A percentile compares a stretch with the other conserved stretches of the same genome.
phyloP scores from a whole-genome alignment of 2,113 vertebrate species.

The Acinonyx jubatus region DNA sequence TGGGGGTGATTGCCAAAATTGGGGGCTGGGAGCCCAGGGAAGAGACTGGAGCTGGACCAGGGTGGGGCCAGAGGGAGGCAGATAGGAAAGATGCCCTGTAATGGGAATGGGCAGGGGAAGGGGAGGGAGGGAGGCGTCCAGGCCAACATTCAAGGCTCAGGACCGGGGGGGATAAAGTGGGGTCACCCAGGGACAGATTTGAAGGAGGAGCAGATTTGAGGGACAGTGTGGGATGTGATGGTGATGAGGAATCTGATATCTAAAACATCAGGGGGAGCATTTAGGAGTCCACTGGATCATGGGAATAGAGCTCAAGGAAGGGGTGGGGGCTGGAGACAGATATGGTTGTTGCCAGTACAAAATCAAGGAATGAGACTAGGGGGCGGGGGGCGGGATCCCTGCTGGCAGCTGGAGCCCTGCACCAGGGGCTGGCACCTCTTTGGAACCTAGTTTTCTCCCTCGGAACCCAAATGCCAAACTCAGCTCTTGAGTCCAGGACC shows the following conservation, averaged over 20 bases:
- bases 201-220: neutral
- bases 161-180: neutral
- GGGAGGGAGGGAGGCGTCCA: neutral
- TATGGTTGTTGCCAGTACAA: fast-evolving
- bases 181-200: neutral
- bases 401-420: neutral
- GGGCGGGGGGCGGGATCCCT: no score
- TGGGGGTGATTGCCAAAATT: neutral
- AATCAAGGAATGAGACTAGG: neutral
- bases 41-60: neutral
- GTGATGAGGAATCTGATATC: neutral
- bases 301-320: neutral
- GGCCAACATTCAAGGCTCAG: neutral
- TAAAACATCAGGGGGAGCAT: neutral
- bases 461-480: neutral
- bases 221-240: neutral
- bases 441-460: neutral
- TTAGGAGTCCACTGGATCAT: neutral
- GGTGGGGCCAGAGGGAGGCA: neutral
- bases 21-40: neutral
- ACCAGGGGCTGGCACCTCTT: neutral
- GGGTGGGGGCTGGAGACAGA: neutral
- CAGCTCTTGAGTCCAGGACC: neutral
- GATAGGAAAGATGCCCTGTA: neutral
- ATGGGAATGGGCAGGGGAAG: neutral